Evolutionary conservation across 2,888 invertebrate genomes (phyloP).

Genomic region (Calameuta pallipes): DNA sequence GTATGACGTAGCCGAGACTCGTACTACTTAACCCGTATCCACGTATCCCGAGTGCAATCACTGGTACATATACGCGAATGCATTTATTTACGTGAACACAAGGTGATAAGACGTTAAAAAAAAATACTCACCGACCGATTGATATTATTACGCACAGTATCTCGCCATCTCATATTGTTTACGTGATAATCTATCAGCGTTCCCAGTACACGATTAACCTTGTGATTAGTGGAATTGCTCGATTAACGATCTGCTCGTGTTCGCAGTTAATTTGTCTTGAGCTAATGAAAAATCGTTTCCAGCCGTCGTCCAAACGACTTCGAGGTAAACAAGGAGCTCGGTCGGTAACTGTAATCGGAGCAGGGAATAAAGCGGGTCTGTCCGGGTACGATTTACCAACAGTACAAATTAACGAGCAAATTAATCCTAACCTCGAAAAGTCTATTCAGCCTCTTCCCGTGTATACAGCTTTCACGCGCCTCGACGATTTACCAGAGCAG

Average conservation of each 20-base stretch:
- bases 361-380: neutral
- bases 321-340: neutral
- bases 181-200: neutral
- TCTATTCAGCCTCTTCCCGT: neutral
- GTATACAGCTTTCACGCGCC: neutral
- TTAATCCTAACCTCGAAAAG: neutral
- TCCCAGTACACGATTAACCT: neutral
- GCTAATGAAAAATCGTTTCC: neutral
- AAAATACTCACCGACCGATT: neutral
- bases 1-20: neutral
- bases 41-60: neutral
- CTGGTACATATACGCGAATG: neutral
- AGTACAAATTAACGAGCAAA: neutral
- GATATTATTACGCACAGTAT: neutral
- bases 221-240: neutral
- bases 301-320: neutral
- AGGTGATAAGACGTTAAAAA: neutral
- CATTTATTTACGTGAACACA: neutral
- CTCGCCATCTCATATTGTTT: neutral
- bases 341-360: neutral
- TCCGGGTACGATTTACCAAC: neutral
- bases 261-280: neutral
- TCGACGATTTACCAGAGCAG: neutral
- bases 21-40: neutral
- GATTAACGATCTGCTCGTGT: neutral